Evolutionary conservation across 2,113 vertebrate genomes (phyloP).

Genomic region (Lophura nycthemera): DNA sequence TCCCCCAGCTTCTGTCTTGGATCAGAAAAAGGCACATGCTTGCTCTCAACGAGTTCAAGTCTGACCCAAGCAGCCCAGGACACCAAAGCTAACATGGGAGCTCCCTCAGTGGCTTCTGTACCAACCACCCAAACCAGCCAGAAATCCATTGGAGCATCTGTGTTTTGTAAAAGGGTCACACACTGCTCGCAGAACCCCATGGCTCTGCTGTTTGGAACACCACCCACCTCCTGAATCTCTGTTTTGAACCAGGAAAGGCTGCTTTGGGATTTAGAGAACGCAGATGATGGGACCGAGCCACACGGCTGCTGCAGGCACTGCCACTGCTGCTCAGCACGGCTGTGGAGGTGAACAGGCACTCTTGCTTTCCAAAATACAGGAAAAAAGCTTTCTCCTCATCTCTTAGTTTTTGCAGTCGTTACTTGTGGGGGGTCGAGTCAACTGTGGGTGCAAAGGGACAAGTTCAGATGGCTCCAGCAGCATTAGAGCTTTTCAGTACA

Average conservation of each 20-base stretch:
- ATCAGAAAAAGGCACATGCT: conserved; percentile 67
- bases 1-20: neutral
- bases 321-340: neutral
- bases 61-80: neutral
- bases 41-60: conserved; percentile 22
- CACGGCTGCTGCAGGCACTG: neutral
- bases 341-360: neutral
- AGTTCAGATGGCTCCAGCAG: conserved; percentile 31
- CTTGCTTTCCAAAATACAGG: neutral
- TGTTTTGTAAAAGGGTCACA: neutral
- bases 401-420: neutral
- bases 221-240: neutral
- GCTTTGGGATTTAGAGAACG: neutral
- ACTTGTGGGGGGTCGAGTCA: neutral
- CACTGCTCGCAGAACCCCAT: neutral
- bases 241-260: neutral
- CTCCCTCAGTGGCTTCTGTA: too few relatives aligned
- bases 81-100: neutral
- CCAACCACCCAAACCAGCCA: neutral
- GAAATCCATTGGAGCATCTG: neutral
- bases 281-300: neutral
- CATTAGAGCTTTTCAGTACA: neutral
- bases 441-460: neutral
- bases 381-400: neutral
- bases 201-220: neutral